A percentile compares a stretch with the other conserved stretches of the same genome.
phyloP scores from a whole-genome alignment of 64 coral and sea anemone genomes.

The Platygyra sinensis region DNA sequence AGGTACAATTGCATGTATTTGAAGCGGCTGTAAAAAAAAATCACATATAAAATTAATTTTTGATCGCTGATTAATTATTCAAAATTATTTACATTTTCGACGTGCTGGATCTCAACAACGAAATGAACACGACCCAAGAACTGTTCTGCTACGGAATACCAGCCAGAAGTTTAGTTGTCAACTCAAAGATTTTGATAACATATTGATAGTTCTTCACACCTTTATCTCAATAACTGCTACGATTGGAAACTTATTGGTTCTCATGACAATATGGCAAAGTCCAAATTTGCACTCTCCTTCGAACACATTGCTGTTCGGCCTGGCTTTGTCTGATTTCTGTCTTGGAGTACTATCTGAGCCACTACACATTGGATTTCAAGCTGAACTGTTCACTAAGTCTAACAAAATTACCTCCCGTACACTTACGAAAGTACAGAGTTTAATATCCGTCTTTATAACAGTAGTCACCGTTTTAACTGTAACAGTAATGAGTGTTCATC shows the following conservation, averaged over 20 bases:
- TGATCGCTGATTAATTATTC: no score
- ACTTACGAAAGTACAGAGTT: neutral
- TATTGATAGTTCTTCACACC: neutral
- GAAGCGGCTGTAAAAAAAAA: no score
- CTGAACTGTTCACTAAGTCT: neutral
- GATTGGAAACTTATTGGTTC: neutral
- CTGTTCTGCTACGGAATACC: neutral
- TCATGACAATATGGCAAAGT: constrained; percentile 11
- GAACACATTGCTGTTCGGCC: neutral
- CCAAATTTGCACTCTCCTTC: neutral
- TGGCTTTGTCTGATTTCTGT: constrained; percentile 17
- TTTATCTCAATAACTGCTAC: neutral
- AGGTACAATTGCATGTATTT: no score
- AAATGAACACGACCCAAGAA: neutral
- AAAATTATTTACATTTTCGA: no score
- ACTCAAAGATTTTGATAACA: neutral
- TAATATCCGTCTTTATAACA: neutral
- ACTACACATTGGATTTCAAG: neutral
- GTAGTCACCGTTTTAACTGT: neutral
- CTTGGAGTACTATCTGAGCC: neutral
- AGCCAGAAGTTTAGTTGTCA: neutral
- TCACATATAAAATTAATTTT: no score
- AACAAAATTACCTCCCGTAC: neutral
- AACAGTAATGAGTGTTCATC: neutral
- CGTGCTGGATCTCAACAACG: neutral